phyloP scores from a whole-genome alignment of 2,113 vertebrate species.

The Enhydra lutris region DNA sequence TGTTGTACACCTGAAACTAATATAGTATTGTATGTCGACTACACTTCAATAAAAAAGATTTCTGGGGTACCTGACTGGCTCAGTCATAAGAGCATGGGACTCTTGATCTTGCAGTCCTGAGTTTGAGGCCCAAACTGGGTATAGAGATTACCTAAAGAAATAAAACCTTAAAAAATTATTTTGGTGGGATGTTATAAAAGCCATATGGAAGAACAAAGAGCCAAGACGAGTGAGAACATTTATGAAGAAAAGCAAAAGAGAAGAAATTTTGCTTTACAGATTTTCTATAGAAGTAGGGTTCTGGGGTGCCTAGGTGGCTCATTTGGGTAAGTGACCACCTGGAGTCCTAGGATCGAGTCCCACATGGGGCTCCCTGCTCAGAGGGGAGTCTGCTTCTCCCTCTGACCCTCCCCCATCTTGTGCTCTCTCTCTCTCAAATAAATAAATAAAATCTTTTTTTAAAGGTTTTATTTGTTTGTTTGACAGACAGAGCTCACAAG shows the following conservation, averaged over 20 bases:
- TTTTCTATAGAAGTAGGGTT: background rate
- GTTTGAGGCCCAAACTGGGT: background rate
- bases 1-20: background rate
- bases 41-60: background rate
- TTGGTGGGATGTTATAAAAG: conserved; percentile 2
- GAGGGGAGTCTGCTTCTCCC: too few species aligned
- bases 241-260: background rate
- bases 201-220: background rate
- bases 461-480: too few species aligned
- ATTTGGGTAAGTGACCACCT: too few species aligned
- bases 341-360: too few species aligned
- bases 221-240: background rate
- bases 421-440: too few species aligned
- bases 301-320: too few species aligned
- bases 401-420: too few species aligned
- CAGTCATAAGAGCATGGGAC: background rate
- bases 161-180: background rate
- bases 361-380: too few species aligned
- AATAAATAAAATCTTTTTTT: too few species aligned
- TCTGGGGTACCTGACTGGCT: background rate
- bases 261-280: background rate
- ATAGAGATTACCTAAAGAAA: background rate
- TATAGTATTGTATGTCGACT: background rate
- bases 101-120: background rate
- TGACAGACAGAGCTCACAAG: too few species aligned